Percentiles rank a stretch among this genome's conserved stretches.
phyloP scores from a whole-genome alignment of 2,888 invertebrate genomes.

The Pasiphila rectangulata region DNA sequence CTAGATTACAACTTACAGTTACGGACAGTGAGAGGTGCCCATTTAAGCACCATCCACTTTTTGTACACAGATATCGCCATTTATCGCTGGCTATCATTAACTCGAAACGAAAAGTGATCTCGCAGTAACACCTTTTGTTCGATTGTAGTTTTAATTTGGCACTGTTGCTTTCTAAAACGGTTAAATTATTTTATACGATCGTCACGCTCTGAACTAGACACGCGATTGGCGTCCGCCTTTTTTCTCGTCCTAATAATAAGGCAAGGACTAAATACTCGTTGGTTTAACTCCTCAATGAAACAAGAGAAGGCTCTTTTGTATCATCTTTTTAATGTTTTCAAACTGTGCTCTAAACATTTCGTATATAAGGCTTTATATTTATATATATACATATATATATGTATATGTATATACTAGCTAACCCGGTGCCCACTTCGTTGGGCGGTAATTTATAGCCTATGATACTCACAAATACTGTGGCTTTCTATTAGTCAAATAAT shows the following conservation, averaged over 20 bases:
- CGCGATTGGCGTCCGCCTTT: conserved; percentile 23
- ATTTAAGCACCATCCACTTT: conserved; percentile 56
- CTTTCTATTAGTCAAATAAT: no score
- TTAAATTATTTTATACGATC: conserved; percentile 28
- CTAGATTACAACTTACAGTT: conserved; percentile 50
- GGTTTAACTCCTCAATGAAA: not conserved
- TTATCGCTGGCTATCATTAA: conserved; percentile 55
- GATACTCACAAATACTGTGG: no score
- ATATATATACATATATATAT: no score
- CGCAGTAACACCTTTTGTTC: conserved; percentile 44
- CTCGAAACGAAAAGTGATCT: conserved; percentile 62
- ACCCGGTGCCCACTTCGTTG: no score
- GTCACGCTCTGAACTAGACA: conserved; percentile 26
- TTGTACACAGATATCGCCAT: conserved; percentile 48
- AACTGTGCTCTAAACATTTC: no score
- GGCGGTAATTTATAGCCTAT: no score
- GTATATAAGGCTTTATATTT: no score
- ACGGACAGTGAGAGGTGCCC: conserved; percentile 55
- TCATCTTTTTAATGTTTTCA: no score
- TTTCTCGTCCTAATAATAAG: conserved; percentile 16
- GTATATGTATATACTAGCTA: no score
- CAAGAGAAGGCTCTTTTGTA: conserved; percentile 11
- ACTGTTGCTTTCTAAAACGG: conserved; percentile 59
- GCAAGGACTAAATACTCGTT: conserved; percentile 11
- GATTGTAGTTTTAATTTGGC: conserved; percentile 46